phyloP scores from a whole-genome alignment of 1,140 invertebrate genomes.

The Anoplolepis gracilipes region DNA sequence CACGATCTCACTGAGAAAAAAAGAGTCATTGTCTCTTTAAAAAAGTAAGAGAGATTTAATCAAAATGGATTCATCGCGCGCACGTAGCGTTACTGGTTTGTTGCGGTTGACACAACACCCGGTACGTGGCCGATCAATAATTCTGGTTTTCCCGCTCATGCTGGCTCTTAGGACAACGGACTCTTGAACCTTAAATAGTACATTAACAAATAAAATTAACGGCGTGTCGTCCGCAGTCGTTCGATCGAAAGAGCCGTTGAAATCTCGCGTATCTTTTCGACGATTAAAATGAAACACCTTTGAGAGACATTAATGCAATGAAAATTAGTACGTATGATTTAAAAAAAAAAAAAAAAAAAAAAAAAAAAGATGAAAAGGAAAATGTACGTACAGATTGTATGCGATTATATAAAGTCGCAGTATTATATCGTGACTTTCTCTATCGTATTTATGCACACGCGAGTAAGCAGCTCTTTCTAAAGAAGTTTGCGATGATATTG shows the following conservation, averaged over 20 bases:
- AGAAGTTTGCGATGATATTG: constrained; percentile 36
- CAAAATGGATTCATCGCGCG: constrained; percentile 1
- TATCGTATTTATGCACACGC: neutral
- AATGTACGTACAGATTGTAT: neutral
- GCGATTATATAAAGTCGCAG: neutral
- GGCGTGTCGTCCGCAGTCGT: constrained; percentile 47
- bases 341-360: no score
- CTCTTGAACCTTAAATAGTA: constrained; percentile 58
- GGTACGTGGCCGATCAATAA: constrained; percentile 60
- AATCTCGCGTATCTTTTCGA: constrained; percentile 10
- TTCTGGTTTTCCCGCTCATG: constrained; percentile 39
- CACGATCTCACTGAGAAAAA: neutral
- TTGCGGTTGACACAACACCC: constrained; percentile 33
- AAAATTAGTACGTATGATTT: neutral
- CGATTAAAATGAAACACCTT: neutral
- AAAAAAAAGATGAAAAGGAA: neutral
- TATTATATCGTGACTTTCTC: neutral
- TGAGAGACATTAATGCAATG: neutral
- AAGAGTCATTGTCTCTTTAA: neutral
- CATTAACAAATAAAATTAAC: constrained; percentile 64
- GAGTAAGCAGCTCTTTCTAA: neutral
- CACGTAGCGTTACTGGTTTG: neutral
- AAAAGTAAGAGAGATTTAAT: neutral
- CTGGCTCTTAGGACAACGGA: constrained; percentile 53
- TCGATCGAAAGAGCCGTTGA: constrained; percentile 29